A percentile compares a stretch with the other conserved stretches of the same genome.
phyloP scores from a whole-genome alignment of 2,113 vertebrate genomes.

The Brachypteracias leptosomus region DNA sequence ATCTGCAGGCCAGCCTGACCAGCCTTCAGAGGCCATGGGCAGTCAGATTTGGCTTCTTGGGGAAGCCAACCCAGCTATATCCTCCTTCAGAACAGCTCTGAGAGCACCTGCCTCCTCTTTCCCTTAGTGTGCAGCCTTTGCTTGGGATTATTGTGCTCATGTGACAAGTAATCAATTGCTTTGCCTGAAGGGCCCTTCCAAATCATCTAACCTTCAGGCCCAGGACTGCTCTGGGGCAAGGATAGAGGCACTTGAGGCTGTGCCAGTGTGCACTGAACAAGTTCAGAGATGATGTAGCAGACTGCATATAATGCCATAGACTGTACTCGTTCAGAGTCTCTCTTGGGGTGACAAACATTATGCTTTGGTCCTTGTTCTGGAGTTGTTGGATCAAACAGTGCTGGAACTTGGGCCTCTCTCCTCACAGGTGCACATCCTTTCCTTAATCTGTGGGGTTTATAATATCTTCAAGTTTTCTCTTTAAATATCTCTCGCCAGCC shows the following conservation, averaged over 20 bases:
- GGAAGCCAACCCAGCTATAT: background rate
- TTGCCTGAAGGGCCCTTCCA: background rate
- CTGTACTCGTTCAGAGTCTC: background rate
- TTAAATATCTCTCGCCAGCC: background rate
- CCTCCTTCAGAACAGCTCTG: background rate
- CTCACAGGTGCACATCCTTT: background rate
- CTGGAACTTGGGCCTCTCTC: background rate
- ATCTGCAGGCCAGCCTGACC: background rate
- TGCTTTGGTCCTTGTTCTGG: background rate
- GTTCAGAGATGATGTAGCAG: background rate
- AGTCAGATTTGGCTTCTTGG: accelerated
- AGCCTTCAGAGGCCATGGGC: accelerated
- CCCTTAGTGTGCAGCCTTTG: background rate
- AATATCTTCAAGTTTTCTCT: background rate
- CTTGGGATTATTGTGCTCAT: background rate
- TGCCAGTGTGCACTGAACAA: background rate
- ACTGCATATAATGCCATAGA: background rate
- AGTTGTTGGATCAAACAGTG: background rate
- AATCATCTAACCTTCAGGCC: background rate
- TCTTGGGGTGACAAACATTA: background rate
- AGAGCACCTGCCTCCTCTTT: background rate
- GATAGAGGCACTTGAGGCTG: background rate
- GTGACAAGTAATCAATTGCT: background rate
- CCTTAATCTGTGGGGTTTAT: background rate
- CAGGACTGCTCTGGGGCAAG: background rate